Evolutionary conservation across 2,888 invertebrate genomes (phyloP).

Genomic region (Zhuqinia jingwanae): DNA sequence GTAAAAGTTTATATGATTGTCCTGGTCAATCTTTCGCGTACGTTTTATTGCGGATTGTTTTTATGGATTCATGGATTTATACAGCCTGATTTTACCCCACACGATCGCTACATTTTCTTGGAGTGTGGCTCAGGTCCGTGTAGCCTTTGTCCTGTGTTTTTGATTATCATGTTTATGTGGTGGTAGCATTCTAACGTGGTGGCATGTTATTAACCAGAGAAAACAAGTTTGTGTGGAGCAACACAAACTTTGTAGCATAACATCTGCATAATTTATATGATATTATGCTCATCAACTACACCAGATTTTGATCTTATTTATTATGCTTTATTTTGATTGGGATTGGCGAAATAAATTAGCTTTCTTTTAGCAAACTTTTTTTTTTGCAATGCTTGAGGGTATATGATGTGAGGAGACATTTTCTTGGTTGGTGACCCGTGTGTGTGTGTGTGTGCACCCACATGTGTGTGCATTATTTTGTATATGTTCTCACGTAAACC

Average conservation of each 20-base stretch:
- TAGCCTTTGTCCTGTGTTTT: not conserved
- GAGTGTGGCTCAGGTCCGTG: not conserved
- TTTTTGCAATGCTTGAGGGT: no score
- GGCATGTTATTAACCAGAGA: no score
- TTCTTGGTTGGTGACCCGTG: no score
- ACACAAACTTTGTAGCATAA: not conserved
- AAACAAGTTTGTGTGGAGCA: no score
- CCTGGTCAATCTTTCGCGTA: not conserved
- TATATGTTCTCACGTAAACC: no score
- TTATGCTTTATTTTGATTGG: not conserved
- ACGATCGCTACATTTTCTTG: constrained; percentile 7
- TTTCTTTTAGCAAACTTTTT: constrained; percentile 18
- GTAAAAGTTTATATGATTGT: not conserved
- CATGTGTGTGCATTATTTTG: no score
- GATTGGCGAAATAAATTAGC: constrained; percentile 21
- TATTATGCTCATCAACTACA: not conserved
- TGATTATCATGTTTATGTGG: constrained; percentile 18
- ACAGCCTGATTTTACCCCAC: not conserved
- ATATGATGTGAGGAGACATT: no score
- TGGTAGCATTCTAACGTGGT: no score
- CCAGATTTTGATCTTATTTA: constrained; percentile 34
- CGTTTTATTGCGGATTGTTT: constrained; percentile 30
- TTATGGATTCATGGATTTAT: not conserved
- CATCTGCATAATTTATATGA: constrained; percentile 62
- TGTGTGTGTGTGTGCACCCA: no score